These are phyloP conservation scores for Cephalopterus ornatus DNA, from an alignment of 2,113 vertebrate genomes.

Conservation along the genomic window DNA sequence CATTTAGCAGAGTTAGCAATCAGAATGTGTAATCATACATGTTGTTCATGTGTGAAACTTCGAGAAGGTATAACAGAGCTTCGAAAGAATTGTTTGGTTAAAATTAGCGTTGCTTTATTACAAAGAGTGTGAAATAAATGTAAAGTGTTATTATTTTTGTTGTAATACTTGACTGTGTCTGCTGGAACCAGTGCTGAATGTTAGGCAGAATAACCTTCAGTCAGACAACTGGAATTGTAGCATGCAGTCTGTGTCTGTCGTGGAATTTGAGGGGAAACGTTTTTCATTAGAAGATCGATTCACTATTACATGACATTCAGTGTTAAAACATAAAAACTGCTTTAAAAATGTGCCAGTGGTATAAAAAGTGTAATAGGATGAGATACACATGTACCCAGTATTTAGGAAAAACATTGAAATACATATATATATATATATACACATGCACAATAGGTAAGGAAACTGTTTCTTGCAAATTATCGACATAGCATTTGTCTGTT, in stretches of 20 bases:
- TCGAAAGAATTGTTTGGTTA: not conserved
- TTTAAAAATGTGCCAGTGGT: not conserved
- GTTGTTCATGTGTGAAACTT: not conserved
- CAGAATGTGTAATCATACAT: not conserved
- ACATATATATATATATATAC: rapidly evolving
- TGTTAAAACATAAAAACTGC: not conserved
- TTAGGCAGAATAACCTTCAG: not conserved
- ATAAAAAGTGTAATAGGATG: not conserved
- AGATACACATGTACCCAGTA: not conserved
- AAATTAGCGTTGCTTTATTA: not conserved
- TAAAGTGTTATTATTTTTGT: not conserved
- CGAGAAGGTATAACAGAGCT: not conserved
- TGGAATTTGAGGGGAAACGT: not conserved
- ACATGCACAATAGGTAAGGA: not conserved
- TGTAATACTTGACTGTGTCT: not conserved
- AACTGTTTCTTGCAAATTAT: not conserved
- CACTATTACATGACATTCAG: not conserved
- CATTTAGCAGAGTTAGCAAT: not conserved
- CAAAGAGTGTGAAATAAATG: not conserved
- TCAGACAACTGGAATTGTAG: not conserved
- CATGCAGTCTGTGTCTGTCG: rapidly evolving
- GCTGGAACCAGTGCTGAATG: not conserved
- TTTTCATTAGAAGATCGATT: not conserved
- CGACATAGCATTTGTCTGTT: not conserved
- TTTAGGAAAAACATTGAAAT: not conserved